Percentiles rank a stretch among this genome's conserved stretches.
Conservation (phyloP, 1,140 invertebrate genomes). For the Eupeodes corollae region DNA sequence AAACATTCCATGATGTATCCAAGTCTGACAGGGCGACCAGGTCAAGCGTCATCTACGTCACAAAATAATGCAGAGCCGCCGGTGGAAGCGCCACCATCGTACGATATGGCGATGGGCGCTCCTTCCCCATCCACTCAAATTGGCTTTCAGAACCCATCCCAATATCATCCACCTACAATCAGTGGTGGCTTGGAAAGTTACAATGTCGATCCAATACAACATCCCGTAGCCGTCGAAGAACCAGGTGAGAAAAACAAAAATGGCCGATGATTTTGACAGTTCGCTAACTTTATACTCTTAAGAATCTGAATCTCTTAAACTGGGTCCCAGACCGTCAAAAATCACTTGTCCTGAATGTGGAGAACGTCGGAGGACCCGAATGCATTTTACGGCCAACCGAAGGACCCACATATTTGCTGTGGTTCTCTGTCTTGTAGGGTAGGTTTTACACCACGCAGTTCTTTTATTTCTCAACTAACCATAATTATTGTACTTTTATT, state of each 20-base stretch:
- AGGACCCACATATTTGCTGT: constrained; percentile 50
- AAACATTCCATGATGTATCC: constrained; percentile 34
- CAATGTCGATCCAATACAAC: neutral
- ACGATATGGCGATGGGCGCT: constrained; percentile 23
- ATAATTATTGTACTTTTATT: neutral
- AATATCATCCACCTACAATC: neutral
- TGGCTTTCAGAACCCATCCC: neutral
- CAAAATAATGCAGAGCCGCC: neutral
- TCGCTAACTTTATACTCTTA: neutral
- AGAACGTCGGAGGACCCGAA: constrained; percentile 38
- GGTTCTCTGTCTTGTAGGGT: constrained; percentile 47
- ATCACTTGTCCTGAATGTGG: constrained; percentile 46
- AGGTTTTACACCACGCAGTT: constrained; percentile 11
- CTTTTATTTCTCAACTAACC: neutral
- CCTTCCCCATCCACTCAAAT: neutral
- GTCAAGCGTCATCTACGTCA: constrained; percentile 1
- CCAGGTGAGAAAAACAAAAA: too few relatives aligned
- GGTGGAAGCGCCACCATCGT: constrained; percentile 27
- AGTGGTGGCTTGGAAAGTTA: neutral
- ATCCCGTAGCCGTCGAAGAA: neutral
- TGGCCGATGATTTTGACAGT: neutral
- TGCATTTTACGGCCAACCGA: constrained; percentile 41
- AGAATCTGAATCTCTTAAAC: constrained; percentile 10
- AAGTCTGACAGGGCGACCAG: constrained; percentile 11
- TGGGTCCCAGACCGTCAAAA: constrained; percentile 40